phyloP scores from a whole-genome alignment of 2,113 vertebrate genomes.

The Scomber scombrus region DNA sequence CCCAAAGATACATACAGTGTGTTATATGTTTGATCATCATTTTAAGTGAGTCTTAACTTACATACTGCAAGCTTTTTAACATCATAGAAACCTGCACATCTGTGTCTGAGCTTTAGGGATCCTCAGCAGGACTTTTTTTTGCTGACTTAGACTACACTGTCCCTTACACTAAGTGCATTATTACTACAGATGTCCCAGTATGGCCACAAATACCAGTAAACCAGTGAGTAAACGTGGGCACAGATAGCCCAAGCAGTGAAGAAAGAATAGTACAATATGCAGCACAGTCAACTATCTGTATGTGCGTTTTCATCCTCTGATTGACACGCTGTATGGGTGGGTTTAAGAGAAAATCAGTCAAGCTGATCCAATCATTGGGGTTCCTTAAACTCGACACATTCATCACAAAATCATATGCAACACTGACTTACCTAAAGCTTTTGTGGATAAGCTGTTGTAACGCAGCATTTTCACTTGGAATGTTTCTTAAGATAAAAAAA shows the following conservation, averaged over 20 bases:
- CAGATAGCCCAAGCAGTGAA: slow-evolving; percentile 8
- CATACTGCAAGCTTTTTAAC: slow-evolving; percentile 9
- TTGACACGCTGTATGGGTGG: neutral
- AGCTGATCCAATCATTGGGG: slow-evolving; percentile 16
- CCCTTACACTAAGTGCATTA: slow-evolving; percentile 77
- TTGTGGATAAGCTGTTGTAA: slow-evolving; percentile 46
- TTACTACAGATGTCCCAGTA: slow-evolving; percentile 37
- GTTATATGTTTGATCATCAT: slow-evolving; percentile 2
- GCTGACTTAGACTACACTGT: slow-evolving; percentile 6
- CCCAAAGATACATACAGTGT: neutral
- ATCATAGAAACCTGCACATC: slow-evolving; percentile 16
- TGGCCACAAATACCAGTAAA: slow-evolving; percentile 39
- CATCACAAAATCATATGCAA: slow-evolving; percentile 9
- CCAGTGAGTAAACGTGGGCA: slow-evolving; percentile 11
- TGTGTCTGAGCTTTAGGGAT: slow-evolving; percentile 31
- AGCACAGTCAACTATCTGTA: slow-evolving; percentile 6
- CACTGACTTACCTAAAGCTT: slow-evolving; percentile 28
- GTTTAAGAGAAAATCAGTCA: neutral
- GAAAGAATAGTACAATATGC: neutral
- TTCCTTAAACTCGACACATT: slow-evolving; percentile 25
- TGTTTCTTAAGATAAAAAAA: slow-evolving; percentile 52
- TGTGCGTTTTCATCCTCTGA: slow-evolving; percentile 24
- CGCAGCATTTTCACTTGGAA: slow-evolving; percentile 65
- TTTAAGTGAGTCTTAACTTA: slow-evolving; percentile 21
- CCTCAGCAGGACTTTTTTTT: slow-evolving; percentile 8